A percentile compares a stretch with the other conserved stretches of the same genome.
Conservation (phyloP, 23 tunicate species). For the Pegea sp. region DNA sequence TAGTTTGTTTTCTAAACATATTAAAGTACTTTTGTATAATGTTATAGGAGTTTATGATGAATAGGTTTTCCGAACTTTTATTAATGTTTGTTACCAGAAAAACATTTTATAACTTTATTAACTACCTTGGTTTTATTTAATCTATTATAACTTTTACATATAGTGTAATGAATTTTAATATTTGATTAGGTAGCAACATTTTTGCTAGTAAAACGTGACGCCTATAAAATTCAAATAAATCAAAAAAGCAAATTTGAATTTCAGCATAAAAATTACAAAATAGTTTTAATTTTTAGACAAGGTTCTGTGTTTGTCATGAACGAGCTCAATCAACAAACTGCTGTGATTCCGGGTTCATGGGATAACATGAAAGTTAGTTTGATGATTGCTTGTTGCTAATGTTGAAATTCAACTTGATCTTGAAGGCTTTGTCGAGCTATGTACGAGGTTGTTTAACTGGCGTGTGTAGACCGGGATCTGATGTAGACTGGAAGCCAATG, state of each 20-base stretch:
- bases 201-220: no score
- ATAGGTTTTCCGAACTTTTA: no score
- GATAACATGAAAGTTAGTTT: neutral
- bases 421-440: neutral
- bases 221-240: no score
- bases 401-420: neutral
- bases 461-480: neutral
- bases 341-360: neutral
- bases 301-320: neutral
- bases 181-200: no score
- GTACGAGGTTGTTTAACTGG: neutral
- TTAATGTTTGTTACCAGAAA: no score
- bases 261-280: neutral
- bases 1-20: neutral
- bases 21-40: neutral
- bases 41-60: no score
- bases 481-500: neutral
- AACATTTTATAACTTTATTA: no score
- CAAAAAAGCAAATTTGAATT: no score
- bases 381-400: neutral
- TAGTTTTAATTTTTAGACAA: neutral
- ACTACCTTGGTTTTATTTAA: no score
- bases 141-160: no score
- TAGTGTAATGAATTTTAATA: no score
- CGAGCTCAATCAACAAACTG: neutral